Conservation (phyloP, 2,113 vertebrate genomes). For the Chaetorhynchus papuensis region DNA sequence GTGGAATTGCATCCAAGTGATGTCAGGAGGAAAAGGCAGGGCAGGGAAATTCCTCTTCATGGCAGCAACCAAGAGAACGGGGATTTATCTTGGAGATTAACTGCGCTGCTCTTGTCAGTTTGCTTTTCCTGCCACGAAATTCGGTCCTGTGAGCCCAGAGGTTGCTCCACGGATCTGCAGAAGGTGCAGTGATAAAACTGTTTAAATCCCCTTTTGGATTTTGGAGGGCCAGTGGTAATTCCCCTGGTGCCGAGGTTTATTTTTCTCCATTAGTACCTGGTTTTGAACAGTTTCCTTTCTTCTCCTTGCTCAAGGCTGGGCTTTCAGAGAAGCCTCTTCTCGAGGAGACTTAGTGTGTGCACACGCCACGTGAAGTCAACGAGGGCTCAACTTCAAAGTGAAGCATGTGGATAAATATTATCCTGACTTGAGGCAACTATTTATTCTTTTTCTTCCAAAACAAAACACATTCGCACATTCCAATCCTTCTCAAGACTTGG, state of each 20-base stretch:
- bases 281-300: constrained; percentile 6
- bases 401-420: constrained; percentile 38
- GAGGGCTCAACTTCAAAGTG: constrained; percentile 43
- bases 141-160: not conserved
- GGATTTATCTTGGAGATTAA: not conserved
- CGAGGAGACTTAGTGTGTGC: not conserved
- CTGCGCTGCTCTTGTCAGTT: not conserved
- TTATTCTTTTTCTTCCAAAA: constrained; percentile 17
- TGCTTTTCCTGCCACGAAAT: not conserved
- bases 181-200: not conserved
- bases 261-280: not conserved
- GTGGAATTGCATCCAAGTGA: not conserved
- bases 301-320: not conserved
- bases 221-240: not conserved
- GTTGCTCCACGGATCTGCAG: not conserved
- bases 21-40: not conserved
- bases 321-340: not conserved
- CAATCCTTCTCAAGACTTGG: not conserved
- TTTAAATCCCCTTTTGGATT: not conserved
- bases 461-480: not conserved
- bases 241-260: not conserved
- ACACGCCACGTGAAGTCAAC: not conserved
- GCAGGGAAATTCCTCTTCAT: not conserved
- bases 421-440: not conserved
- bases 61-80: not conserved